These are phyloP conservation scores for Ophioderma brevispina DNA, from an alignment of 35 echinoderm and acorn worm genomes.

Conservation along the genomic window DNA sequence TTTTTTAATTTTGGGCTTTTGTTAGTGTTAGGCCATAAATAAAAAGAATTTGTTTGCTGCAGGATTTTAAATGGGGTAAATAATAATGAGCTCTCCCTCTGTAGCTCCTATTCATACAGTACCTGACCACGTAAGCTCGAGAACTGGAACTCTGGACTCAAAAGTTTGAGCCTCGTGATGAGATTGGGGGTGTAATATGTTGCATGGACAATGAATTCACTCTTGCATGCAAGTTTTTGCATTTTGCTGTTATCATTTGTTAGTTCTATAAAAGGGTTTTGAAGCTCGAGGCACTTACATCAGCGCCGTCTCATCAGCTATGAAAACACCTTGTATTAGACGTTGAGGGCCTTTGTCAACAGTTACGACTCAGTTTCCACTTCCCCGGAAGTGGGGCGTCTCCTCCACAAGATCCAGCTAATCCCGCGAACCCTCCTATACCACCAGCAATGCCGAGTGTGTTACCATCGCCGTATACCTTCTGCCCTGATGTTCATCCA, in stretches of 20 bases:
- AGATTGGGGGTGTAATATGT: too few species aligned
- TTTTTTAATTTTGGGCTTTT: too few species aligned
- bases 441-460: background rate
- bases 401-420: background rate
- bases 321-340: background rate
- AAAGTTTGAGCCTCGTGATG: too few species aligned
- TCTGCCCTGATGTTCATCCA: background rate
- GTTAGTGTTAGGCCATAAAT: too few species aligned
- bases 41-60: too few species aligned
- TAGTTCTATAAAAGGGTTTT: slow-evolving; percentile 10
- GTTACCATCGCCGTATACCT: background rate
- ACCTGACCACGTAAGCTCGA: too few species aligned
- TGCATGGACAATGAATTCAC: background rate
- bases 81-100: too few species aligned
- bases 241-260: background rate
- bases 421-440: background rate
- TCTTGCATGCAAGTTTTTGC: background rate
- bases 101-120: too few species aligned
- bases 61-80: too few species aligned
- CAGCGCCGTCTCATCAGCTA: background rate
- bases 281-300: slow-evolving; percentile 45
- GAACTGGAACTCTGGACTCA: too few species aligned
- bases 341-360: background rate
- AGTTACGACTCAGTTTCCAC: background rate
- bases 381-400: background rate